Evolutionary conservation across 2,113 vertebrate genomes (phyloP), one percentile per base, ranked within the genome.

Genomic region (Pogonocichla stellata): DNA sequence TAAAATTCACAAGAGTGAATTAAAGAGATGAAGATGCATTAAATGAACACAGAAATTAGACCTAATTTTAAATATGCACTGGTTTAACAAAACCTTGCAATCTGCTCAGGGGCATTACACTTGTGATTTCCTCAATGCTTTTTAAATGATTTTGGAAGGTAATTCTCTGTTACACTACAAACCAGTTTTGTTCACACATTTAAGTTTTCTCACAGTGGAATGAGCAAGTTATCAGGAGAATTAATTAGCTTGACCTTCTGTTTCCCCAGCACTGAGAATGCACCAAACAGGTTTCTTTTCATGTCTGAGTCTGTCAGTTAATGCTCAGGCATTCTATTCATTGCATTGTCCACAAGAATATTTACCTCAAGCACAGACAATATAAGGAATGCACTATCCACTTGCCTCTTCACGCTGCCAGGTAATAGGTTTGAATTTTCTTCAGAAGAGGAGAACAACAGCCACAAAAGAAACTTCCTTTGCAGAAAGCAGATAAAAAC

Each of bases 181-280:
- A 90, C 58, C 74, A 61, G 61, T 95, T 91, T 79, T 92, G 79
- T 90, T 96, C 94, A 90, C 58, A 94, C 38, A 92, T 40, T 66
- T 50, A 77, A 58, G 75, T 77, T 94, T 82, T 77, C 83, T 89
- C 93, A 91, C 61, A 79, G 61, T 48, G 48, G 38, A 91, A 61
- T n/a, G 79, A 92, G 83, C 51, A 95, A 89, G 89, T 81, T 97
- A 84, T 82, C 94, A 89, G 80, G 94, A 96, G 93, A 95, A 93
- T 86, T 91, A 96, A 96, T 96, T 95, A 95, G 77, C 89, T 60
- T 90, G 88, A 95, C 92, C 78, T 95, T 93, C 91, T 92, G 54
- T 83, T 77, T 92, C 71, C 86, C 80, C 86, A 78, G 67, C 62
- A 83, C 87, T 74, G 67, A 93, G 95, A 92, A 84, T 54, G 62